Conservation (phyloP, 2,888 invertebrate genomes). For the Agrochola circellaris region DNA sequence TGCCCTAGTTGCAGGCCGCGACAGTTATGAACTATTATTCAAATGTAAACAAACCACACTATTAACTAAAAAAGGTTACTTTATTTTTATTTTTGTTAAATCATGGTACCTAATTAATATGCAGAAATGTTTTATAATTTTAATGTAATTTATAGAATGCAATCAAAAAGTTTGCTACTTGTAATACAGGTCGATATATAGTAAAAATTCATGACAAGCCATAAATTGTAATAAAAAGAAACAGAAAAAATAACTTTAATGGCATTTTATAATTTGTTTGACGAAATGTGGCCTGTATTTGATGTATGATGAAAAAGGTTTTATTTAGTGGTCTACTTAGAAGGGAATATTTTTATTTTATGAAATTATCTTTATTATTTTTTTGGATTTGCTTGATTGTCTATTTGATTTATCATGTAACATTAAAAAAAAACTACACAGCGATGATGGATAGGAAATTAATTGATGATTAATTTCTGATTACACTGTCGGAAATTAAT, state of each 20-base stretch:
- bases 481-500: slow-evolving; percentile 12
- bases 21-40: not conserved
- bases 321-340: not conserved
- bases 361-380: not conserved
- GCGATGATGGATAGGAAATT: slow-evolving; percentile 6
- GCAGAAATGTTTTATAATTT: not conserved
- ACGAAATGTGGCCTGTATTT: no score
- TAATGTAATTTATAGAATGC: no score
- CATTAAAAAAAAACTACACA: not conserved
- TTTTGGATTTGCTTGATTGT: not conserved
- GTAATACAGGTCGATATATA: not conserved
- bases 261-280: not conserved
- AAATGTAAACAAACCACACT: not conserved
- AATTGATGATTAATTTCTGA: slow-evolving; percentile 26
- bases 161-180: not conserved
- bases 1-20: no score
- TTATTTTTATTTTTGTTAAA: not conserved
- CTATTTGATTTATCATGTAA: not conserved
- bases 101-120: not conserved
- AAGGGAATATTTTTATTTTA: no score
- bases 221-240: not conserved
- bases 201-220: not conserved
- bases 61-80: not conserved
- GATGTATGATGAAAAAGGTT: not conserved
- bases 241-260: not conserved